These are phyloP conservation scores for Scomberomorus guttatus DNA, from an alignment of 2,797 vertebrate species.

Conservation along the genomic window DNA sequence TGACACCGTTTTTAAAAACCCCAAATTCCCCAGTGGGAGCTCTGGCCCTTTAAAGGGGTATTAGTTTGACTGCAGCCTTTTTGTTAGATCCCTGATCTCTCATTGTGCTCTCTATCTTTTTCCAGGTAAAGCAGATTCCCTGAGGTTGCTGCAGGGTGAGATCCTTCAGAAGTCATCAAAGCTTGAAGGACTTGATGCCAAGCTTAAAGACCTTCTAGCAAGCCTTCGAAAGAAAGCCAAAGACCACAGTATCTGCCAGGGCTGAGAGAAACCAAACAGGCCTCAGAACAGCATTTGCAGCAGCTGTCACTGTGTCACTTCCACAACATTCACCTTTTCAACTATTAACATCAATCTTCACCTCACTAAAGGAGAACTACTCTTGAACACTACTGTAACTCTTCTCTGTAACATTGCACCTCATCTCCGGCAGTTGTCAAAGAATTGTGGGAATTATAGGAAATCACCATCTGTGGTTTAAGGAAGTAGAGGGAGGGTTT, in stretches of 20 bases:
- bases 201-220: slow-evolving; percentile 81
- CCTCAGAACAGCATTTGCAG: not conserved
- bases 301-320: not conserved
- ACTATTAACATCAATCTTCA: not conserved
- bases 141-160: slow-evolving; percentile 82
- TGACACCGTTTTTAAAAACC: not conserved
- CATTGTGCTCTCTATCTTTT: not conserved
- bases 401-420: not conserved
- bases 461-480: not conserved
- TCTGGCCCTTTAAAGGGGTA: not conserved
- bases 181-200: slow-evolving; percentile 86
- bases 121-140: slow-evolving; percentile 88
- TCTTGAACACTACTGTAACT: not conserved
- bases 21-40: not conserved
- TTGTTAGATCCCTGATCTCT: not conserved
- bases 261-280: slow-evolving; percentile 36
- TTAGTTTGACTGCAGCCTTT: not conserved
- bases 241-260: slow-evolving; percentile 81
- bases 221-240: slow-evolving; percentile 79
- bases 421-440: slow-evolving; percentile 1
- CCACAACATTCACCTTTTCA: not conserved
- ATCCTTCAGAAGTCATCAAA: slow-evolving; percentile 78
- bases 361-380: not conserved
- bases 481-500: not conserved
- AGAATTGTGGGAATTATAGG: slow-evolving; percentile 11